These are phyloP conservation scores for Syncerus caffer DNA, from an alignment of 2,797 vertebrate species.

Conservation along the genomic window DNA sequence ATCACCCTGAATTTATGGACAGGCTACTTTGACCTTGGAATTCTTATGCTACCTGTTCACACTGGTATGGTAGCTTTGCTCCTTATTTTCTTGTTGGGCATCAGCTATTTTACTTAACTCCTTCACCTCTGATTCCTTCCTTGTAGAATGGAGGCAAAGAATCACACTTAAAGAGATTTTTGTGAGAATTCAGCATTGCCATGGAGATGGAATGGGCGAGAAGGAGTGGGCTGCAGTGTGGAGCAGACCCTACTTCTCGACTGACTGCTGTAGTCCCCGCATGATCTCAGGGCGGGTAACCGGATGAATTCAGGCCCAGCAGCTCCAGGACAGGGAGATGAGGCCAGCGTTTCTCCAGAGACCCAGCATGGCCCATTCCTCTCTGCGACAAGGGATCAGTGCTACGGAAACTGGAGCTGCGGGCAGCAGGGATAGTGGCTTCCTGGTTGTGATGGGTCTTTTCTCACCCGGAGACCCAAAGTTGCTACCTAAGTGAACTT, in stretches of 20 bases:
- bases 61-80: background rate
- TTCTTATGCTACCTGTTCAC: background rate
- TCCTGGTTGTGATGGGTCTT: background rate
- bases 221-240: background rate
- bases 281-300: background rate
- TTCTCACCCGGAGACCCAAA: background rate
- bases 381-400: background rate
- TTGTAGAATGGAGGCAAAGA: background rate
- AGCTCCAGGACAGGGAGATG: background rate
- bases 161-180: background rate
- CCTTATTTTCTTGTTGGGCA: background rate
- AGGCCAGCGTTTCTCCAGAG: background rate
- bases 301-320: background rate
- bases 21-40: background rate
- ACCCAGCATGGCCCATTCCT: background rate
- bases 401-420: background rate
- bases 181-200: background rate
- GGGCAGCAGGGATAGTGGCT: background rate
- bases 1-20: background rate
- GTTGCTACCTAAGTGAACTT: background rate
- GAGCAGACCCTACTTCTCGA: background rate
- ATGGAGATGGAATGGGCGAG: background rate
- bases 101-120: background rate
- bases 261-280: background rate
- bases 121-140: background rate